These are phyloP conservation scores for Nasonovia ribisnigri DNA, from an alignment of 2,888 invertebrate genomes.

Conservation along the genomic window DNA sequence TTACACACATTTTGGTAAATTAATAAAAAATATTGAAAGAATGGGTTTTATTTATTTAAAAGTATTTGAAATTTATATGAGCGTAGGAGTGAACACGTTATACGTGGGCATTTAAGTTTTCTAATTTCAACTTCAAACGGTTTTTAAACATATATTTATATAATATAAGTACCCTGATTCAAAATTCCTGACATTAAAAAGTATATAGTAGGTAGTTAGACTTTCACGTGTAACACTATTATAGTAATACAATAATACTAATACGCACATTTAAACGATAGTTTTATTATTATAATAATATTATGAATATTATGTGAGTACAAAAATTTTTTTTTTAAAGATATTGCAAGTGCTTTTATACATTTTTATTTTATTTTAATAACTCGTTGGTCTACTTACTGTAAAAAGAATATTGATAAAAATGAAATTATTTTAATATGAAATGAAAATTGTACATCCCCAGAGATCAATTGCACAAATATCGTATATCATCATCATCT, in stretches of 20 bases:
- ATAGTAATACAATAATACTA: not conserved
- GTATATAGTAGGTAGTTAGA: not conserved
- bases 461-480: not conserved
- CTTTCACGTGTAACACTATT: no score
- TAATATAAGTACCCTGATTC: not conserved
- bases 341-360: not conserved
- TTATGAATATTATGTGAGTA: not conserved
- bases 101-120: not conserved
- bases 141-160: not conserved
- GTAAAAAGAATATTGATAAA: not conserved
- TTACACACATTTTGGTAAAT: not conserved
- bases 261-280: not conserved
- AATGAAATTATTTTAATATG: not conserved
- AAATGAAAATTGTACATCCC: not conserved
- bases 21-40: not conserved
- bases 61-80: not conserved
- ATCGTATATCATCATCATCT: not conserved
- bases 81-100: not conserved
- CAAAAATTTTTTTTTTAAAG: not conserved
- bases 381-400: not conserved
- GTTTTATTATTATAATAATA: not conserved
- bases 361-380: not conserved
- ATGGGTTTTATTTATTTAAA: not conserved
- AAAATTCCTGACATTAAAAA: not conserved
- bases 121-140: not conserved